A percentile compares a stretch with the other conserved stretches of the same genome.
These are phyloP conservation scores for Lanistes nyassanus DNA, from an alignment of 1,140 invertebrate genomes.

Conservation along the genomic window DNA sequence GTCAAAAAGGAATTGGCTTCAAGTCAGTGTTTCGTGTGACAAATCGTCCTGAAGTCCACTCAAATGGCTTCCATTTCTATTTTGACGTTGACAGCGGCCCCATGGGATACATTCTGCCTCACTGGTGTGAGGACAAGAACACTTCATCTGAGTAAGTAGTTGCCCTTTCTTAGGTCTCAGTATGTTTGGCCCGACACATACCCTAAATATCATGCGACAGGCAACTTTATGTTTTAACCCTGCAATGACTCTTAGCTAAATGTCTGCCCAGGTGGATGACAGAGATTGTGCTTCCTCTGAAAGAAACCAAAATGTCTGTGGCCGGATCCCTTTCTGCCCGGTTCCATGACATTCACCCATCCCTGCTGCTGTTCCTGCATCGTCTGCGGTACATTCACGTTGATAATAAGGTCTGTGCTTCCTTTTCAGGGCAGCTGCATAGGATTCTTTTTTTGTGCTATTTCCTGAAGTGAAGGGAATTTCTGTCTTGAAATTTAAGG, in stretches of 20 bases:
- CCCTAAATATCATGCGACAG: too few species aligned
- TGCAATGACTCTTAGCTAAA: not conserved
- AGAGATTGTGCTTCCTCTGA: slow-evolving; percentile 57
- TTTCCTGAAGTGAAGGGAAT: too few species aligned
- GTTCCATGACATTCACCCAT: slow-evolving; percentile 64
- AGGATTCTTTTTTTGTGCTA: too few species aligned
- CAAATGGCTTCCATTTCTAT: slow-evolving; percentile 64
- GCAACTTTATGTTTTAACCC: too few species aligned
- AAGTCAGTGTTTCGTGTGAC: slow-evolving; percentile 67
- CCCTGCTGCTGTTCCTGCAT: slow-evolving; percentile 62
- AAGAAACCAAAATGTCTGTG: slow-evolving; percentile 48
- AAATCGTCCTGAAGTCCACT: slow-evolving; percentile 65
- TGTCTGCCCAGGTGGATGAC: slow-evolving; percentile 56
- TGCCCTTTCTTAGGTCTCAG: not conserved
- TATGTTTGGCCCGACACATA: too few species aligned
- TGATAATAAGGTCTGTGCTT: slow-evolving; percentile 53
- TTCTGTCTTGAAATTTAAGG: too few species aligned
- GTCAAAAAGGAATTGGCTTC: slow-evolving; percentile 68
- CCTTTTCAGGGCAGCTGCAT: too few species aligned
- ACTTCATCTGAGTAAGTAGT: slow-evolving; percentile 29
- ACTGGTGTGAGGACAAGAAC: slow-evolving; percentile 52
- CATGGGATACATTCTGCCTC: slow-evolving; percentile 65
- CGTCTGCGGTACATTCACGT: slow-evolving; percentile 56
- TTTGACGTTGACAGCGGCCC: slow-evolving; percentile 64
- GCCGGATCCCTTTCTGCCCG: slow-evolving; percentile 55